Percentiles rank a stretch among this genome's conserved stretches.
Evolutionary conservation across 2,113 vertebrate species (phyloP).

Genomic region (Alectura lathami): DNA sequence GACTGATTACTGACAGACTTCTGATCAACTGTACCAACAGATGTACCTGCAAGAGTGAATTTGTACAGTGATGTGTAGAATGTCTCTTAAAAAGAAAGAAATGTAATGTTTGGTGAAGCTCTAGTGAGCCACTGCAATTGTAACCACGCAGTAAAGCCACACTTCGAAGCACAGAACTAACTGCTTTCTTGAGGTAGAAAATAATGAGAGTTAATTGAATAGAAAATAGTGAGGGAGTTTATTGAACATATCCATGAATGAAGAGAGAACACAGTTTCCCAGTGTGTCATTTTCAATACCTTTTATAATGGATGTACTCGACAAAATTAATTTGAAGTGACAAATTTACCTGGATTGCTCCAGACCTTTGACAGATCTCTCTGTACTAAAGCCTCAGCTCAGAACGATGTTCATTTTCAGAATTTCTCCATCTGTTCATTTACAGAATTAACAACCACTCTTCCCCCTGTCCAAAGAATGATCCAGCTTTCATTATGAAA

Average conservation of each 20-base stretch:
- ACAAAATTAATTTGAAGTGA: background rate
- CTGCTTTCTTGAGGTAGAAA: background rate
- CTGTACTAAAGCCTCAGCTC: background rate
- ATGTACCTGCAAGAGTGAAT: background rate
- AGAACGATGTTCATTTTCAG: background rate
- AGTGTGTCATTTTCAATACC: background rate
- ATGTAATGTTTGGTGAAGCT: background rate
- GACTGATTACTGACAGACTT: background rate
- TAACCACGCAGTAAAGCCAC: background rate
- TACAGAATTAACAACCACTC: background rate
- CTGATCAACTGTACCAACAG: background rate
- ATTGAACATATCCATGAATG: background rate
- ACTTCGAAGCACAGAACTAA: background rate
- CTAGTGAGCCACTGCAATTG: background rate
- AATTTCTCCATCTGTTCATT: background rate
- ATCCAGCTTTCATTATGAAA: background rate
- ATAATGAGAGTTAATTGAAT: background rate
- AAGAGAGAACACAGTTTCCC: background rate
- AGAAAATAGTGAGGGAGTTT: background rate
- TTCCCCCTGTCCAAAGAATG: background rate
- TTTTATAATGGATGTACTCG: background rate
- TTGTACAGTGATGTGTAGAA: background rate
- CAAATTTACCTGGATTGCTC: background rate
- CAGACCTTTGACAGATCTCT: background rate
- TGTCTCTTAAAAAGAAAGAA: background rate